These are phyloP conservation scores for Acanthopleura granulata DNA, from an alignment of 2,888 invertebrate species.

Conservation along the genomic window DNA sequence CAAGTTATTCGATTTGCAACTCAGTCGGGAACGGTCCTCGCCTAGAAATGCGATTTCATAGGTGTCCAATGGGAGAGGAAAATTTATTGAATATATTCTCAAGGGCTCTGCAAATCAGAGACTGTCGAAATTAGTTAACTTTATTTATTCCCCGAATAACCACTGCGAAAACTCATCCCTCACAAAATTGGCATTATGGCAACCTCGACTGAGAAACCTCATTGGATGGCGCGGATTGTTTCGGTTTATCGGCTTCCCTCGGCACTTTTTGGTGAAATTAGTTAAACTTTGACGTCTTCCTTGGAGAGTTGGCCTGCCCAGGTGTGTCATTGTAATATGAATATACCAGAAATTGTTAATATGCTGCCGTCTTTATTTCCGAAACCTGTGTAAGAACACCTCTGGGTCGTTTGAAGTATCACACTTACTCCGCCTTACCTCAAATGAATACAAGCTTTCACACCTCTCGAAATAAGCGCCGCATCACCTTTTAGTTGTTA, in stretches of 20 bases:
- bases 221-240: too few species aligned
- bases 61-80: neutral
- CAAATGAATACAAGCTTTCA: too few species aligned
- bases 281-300: neutral
- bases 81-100: conserved; percentile 17
- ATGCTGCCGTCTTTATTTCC: too few species aligned
- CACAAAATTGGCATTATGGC: neutral
- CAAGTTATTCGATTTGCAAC: conserved; percentile 9
- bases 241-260: neutral
- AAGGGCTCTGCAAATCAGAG: conserved; percentile 3
- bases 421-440: too few species aligned
- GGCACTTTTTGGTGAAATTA: neutral
- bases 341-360: too few species aligned
- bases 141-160: conserved; percentile 8
- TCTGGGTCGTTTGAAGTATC: too few species aligned
- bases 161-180: conserved; percentile 7
- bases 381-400: too few species aligned
- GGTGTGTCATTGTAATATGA: too few species aligned
- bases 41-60: neutral
- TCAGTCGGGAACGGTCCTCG: neutral
- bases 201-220: too few species aligned
- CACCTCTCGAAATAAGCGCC: too few species aligned
- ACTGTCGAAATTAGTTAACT: neutral
- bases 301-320: too few species aligned
- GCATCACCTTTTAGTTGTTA: too few species aligned